These are phyloP conservation scores for Acridotheres tristis DNA, from an alignment of 2,797 vertebrate genomes.

Conservation along the genomic window DNA sequence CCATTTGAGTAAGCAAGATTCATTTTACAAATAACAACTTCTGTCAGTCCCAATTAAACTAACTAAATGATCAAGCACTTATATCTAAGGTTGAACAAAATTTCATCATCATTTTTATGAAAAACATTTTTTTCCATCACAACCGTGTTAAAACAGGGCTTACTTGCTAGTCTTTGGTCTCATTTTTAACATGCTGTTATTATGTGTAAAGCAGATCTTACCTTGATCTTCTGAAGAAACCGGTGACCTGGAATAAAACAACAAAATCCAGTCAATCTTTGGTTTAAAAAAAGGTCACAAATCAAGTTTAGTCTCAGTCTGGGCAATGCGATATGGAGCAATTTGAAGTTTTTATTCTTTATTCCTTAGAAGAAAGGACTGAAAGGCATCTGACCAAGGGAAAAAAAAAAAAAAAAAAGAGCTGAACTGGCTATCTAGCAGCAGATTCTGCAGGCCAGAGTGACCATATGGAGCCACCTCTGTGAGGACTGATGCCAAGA, in stretches of 20 bases:
- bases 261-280: slow-evolving; percentile 68
- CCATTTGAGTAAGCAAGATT: neutral
- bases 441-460: neutral
- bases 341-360: neutral
- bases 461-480: neutral
- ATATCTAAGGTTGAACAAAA: neutral
- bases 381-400: neutral
- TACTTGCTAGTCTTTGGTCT: neutral
- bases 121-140: neutral
- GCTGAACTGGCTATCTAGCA: neutral
- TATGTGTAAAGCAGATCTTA: slow-evolving; percentile 65
- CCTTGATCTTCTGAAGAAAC: slow-evolving; percentile 82
- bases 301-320: neutral
- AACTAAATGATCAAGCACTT: neutral
- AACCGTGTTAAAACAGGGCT: neutral
- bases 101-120: neutral
- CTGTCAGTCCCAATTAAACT: neutral
- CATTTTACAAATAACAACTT: neutral
- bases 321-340: neutral
- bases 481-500: neutral
- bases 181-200: neutral
- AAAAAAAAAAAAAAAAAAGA: no score
- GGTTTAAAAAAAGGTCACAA: neutral
- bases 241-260: slow-evolving; percentile 77
- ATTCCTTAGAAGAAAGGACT: neutral